A percentile compares a stretch with the other conserved stretches of the same genome.
These are phyloP conservation scores for Gila robusta DNA, from an alignment of 2,797 vertebrate species.

Conservation along the genomic window DNA sequence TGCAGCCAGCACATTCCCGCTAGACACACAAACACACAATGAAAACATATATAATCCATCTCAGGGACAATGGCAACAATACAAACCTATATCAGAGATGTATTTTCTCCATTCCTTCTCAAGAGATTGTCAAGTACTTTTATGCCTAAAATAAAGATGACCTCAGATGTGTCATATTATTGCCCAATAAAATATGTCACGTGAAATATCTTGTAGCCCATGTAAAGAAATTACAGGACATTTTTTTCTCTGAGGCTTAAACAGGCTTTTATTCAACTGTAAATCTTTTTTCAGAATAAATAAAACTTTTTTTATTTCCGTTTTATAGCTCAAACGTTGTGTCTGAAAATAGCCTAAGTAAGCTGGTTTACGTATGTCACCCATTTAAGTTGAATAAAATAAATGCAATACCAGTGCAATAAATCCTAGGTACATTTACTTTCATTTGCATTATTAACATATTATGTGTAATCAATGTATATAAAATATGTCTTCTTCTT, in stretches of 20 bases:
- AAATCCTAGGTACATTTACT: background rate
- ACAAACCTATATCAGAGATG: background rate
- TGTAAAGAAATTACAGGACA: background rate
- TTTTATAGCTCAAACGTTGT: background rate
- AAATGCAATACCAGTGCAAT: background rate
- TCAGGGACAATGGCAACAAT: background rate
- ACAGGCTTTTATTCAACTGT: background rate
- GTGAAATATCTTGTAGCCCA: background rate
- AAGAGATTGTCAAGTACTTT: background rate
- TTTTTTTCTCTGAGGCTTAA: background rate
- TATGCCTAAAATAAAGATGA: background rate
- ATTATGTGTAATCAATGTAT: background rate
- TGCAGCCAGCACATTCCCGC: constrained; percentile 97
- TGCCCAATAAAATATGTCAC: background rate
- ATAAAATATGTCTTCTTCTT: too few relatives aligned
- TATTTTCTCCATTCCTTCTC: background rate
- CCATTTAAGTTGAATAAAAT: background rate
- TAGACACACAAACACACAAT: constrained; percentile 61
- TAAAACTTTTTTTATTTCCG: background rate
- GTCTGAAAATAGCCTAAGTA: background rate
- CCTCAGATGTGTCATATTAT: background rate
- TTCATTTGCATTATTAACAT: background rate
- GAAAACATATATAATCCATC: constrained; percentile 1
- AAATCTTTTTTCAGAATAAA: background rate
- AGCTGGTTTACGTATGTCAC: background rate